phyloP scores from a whole-genome alignment of 1,140 invertebrate species.

The Palaemon carinicauda region DNA sequence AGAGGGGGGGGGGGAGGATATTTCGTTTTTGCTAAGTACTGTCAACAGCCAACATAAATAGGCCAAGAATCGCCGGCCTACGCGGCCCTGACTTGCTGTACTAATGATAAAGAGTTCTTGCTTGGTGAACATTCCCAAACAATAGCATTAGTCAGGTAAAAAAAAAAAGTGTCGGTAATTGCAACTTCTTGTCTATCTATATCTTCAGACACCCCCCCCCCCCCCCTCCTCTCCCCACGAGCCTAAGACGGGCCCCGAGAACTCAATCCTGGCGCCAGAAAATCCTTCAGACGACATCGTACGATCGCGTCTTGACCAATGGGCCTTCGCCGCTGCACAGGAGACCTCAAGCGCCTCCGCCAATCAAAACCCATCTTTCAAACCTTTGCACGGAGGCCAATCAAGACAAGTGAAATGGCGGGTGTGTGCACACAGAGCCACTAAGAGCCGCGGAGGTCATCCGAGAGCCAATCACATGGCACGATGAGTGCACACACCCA shows the following conservation, averaged over 20 bases:
- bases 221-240: background rate
- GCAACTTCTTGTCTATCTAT: background rate
- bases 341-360: background rate
- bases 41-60: no score
- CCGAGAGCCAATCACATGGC: background rate
- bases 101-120: no score
- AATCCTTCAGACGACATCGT: background rate
- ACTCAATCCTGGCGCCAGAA: conserved; percentile 36
- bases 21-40: no score
- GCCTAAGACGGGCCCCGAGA: background rate
- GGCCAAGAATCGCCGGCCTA: no score
- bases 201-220: background rate
- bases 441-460: background rate
- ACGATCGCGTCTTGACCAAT: conserved; percentile 12
- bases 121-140: no score
- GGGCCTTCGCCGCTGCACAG: background rate
- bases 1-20: no score
- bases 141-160: no score
- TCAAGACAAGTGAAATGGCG: background rate
- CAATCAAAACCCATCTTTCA: conserved; percentile 1
- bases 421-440: conserved; percentile 3
- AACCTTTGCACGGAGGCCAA: background rate
- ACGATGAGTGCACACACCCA: no score
- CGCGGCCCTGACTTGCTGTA: no score
- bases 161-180: background rate